A percentile compares a stretch with the other conserved stretches of the same genome.
phyloP scores from a whole-genome alignment of 2,113 vertebrate genomes.

The Poeciliopsis prolifica region DNA sequence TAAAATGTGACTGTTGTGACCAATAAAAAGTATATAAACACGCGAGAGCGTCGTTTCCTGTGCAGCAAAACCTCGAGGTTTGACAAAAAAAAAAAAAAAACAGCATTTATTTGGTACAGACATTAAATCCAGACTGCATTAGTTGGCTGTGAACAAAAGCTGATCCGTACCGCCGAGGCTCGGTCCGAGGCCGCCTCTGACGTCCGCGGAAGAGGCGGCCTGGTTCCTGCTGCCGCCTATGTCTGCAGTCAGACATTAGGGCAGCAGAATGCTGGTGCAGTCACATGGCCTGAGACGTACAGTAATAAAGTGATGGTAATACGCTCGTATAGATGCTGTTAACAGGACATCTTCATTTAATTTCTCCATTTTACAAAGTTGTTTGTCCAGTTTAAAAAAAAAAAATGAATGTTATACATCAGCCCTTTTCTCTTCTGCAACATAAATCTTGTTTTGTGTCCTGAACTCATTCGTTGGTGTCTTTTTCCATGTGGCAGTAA shows the following conservation, averaged over 20 bases:
- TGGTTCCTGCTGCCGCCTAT: background rate
- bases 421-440: background rate
- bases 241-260: background rate
- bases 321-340: background rate
- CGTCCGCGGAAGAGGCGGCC: background rate
- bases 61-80: background rate
- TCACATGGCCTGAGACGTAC: constrained; percentile 26
- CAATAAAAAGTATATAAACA: constrained; percentile 73
- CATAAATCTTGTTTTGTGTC: background rate
- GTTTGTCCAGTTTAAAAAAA: background rate
- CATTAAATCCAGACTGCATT: background rate
- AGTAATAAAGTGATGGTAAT: background rate
- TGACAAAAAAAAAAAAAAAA: background rate
- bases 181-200: background rate
- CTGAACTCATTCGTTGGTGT: background rate
- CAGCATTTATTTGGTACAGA: constrained; percentile 6
- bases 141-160: background rate
- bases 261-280: constrained; percentile 1
- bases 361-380: constrained; percentile 1
- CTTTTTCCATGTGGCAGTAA: constrained; percentile 15
- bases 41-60: background rate
- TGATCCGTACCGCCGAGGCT: background rate
- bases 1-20: constrained; percentile 71
- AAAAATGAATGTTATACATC: background rate
- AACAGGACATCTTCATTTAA: constrained; percentile 13